phyloP scores from a whole-genome alignment of 2,113 vertebrate genomes.

The Macaca nemestrina region DNA sequence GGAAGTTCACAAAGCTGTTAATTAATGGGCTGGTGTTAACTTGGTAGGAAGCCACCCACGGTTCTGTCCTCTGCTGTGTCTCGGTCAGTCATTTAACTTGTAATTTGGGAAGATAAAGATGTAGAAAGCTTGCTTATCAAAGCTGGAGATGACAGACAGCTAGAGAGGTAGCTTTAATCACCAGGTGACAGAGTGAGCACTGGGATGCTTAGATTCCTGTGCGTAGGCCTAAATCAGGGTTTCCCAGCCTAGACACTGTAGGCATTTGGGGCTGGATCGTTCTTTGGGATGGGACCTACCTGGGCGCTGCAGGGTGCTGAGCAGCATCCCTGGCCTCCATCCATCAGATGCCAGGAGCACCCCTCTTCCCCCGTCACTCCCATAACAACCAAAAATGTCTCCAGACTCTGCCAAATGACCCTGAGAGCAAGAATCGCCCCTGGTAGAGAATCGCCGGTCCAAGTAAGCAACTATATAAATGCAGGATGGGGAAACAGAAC shows the following conservation, averaged over 20 bases:
- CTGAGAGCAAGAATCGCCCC: neutral
- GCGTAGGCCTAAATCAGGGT: neutral
- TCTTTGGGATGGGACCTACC: neutral
- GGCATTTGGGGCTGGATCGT: fast-evolving
- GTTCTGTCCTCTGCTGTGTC: neutral
- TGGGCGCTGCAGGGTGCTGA: neutral
- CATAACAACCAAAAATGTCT: neutral
- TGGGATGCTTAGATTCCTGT: neutral
- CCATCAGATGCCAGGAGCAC: fast-evolving
- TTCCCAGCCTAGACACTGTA: fast-evolving
- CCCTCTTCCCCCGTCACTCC: fast-evolving
- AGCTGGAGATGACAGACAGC: neutral
- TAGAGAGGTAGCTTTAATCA: neutral
- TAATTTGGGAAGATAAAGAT: neutral
- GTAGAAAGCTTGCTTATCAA: neutral
- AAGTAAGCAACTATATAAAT: neutral
- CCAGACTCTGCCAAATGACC: neutral
- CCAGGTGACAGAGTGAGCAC: neutral
- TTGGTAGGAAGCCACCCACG: neutral
- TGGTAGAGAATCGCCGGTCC: neutral
- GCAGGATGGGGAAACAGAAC: neutral
- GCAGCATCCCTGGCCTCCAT: no score
- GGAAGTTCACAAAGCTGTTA: neutral
- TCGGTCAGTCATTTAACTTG: neutral
- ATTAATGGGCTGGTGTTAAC: neutral